Base-by-base conservation (phyloP, 2,888 invertebrate species). In the Parochlus steinenii region DNA sequence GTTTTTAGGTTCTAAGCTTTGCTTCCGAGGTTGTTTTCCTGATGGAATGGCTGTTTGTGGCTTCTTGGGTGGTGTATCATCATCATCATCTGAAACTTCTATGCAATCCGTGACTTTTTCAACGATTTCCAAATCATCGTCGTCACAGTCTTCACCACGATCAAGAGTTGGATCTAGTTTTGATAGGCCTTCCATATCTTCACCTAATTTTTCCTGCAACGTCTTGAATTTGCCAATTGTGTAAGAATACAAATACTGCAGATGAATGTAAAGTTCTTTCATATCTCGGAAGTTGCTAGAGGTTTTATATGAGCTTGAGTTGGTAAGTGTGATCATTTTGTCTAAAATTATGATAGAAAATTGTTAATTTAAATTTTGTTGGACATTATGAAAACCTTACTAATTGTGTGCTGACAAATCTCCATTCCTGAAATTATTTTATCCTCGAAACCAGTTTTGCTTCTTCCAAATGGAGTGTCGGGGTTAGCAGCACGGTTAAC, bases 81-180 rank as follows among this genome's bases (percentile, higher is more conserved):
- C 58, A 37, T 54, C 52, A 35, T 58, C 59, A 1, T 58, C 58
- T 42, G 57, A 56, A 10, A 58, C 47, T 20, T 51, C 55, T 20
- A 58, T 58, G 3, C 53, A 51, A 37, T 56, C 56, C 1, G 56
- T 56, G 44, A 56, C 51, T 3, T 57, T 55, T 39, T 59, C 59
- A 18, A 59, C 56, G 43, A 59, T 58, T 42, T 55, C 52, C 8
- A 58, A 52, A 43, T 59, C 58, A 34, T 58, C 59, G 34, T 56
- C 58, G 35, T 57, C 58, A 34, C 50, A 54, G 32, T 56, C 56
- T 39, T 52, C 56, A 19, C 54, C 55, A 47, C 57, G 53, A 46
- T 58, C 57, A 14, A 56, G 54, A 4, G 26, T 26, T 1, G 20
- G 47, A 50, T 49, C 47, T 52, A 55, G 55, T 12, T 54, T 55